Conservation (phyloP, 2,113 vertebrate species). For the Chaenocephalus aceratus region DNA sequence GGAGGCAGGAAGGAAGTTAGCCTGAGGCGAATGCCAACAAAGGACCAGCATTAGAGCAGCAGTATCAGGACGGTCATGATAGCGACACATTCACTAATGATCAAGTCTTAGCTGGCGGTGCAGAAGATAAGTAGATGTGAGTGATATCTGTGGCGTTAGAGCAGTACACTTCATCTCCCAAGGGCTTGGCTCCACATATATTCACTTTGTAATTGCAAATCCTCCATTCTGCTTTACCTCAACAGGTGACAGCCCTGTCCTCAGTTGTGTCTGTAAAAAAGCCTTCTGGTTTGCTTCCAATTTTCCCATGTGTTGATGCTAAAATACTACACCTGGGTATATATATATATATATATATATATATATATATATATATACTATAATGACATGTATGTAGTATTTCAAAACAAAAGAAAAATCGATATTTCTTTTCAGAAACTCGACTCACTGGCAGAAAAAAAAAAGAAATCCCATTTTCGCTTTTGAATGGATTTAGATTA, state of each 20-base stretch:
- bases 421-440: conserved; percentile 34
- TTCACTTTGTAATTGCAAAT: conserved; percentile 67
- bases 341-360: too few relatives aligned
- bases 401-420: conserved; percentile 43
- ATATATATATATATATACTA: not conserved
- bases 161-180: conserved; percentile 47
- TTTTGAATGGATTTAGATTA: conserved; percentile 45
- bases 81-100: conserved; percentile 68
- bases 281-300: conserved; percentile 36
- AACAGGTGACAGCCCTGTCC: conserved; percentile 52
- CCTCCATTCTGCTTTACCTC: conserved; percentile 47
- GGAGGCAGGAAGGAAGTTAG: conserved; percentile 8
- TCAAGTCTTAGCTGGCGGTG: conserved; percentile 55
- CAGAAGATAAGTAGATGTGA: conserved; percentile 61
- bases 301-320: conserved; percentile 13
- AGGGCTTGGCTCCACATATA: conserved; percentile 57
- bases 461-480: conserved; percentile 22
- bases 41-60: conserved; percentile 39
- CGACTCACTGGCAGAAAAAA: conserved; percentile 1
- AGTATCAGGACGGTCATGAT: conserved; percentile 55
- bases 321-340: not conserved
- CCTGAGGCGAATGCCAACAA: conserved; percentile 55
- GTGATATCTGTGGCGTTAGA: conserved; percentile 50
- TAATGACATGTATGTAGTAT: conserved; percentile 34
- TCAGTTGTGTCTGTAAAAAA: conserved; percentile 35